A percentile compares a stretch with the other conserved stretches of the same genome.
Conservation (phyloP, 23 tunicate genomes). For the Trididemnum nubilum region DNA sequence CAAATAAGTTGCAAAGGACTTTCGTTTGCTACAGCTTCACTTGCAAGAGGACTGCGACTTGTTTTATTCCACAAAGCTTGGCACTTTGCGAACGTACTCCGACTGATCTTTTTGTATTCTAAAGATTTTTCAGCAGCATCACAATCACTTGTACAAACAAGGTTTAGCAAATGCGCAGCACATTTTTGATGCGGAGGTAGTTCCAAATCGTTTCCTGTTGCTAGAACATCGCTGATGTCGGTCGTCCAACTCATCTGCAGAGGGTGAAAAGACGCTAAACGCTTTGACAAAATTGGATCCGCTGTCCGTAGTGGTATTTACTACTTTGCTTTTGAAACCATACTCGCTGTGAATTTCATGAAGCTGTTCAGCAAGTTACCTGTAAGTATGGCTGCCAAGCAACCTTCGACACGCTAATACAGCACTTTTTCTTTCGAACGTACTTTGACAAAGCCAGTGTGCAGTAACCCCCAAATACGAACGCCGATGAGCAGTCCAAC, state of each 20-base stretch:
- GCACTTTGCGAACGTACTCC: background rate
- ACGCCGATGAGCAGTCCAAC: conserved; percentile 4
- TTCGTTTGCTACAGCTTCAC: background rate
- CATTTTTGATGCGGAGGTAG: conserved; percentile 1
- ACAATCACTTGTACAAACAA: background rate
- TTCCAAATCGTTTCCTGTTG: background rate
- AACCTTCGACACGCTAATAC: conserved; percentile 1
- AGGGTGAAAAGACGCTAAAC: conserved; percentile 1
- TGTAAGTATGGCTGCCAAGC: background rate
- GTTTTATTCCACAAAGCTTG: background rate
- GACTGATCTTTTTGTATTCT: background rate
- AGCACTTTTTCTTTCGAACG: background rate
- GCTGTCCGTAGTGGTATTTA: conserved; percentile 1
- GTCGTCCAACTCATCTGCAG: background rate
- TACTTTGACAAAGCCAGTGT: conserved; percentile 1
- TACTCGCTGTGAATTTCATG: conserved; percentile 1
- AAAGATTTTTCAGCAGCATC: background rate
- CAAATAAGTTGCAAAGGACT: background rate
- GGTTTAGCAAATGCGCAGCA: conserved; percentile 2
- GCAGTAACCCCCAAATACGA: background rate
- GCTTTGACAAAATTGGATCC: background rate
- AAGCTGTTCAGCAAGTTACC: background rate
- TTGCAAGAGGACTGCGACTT: conserved; percentile 2
- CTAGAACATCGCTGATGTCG: conserved; percentile 2
- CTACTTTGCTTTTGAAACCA: background rate